Base-by-base conservation (phyloP, 2,113 vertebrate genomes). In the Sisor rabdophorus region DNA sequence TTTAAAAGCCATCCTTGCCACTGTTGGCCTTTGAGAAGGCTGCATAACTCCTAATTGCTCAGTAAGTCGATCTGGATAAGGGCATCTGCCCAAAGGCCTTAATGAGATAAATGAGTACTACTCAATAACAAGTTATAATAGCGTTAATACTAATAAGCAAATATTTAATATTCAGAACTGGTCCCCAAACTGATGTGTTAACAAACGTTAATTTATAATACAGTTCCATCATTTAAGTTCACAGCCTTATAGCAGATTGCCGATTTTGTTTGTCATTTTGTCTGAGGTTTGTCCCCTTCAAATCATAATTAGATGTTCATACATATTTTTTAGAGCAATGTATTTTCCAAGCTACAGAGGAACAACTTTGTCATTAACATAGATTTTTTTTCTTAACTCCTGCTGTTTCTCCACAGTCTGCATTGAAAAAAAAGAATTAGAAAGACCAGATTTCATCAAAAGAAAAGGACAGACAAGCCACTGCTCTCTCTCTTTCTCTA, bases 391-490 rank as follows among this genome's bases (percentile, higher is more conserved):
- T 55, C 75, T 22, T 53, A 82, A 76, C 77, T 75, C 59, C 76
- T 67, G 71, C 76, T 78, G 80, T 78, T 70, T 68, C 47, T n/a
- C 20, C 50, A 24, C 30, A 75, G 50, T 59, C 13, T 65, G 52
- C 11, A 4, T 2, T 36, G 11, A 11, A 26, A 40, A 48, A 40
- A 47, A 32, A 3, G 15, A 20, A 26, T 36, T 17, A 17, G 24
- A 30, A 30, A 65, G 40, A 69, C 54, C 58, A 58, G 30, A 44
- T 48, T 68, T 73, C 48, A 60, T 78, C 72, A 13, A 72, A 72
- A 64, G 22, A 78, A 78, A 78, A 79, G 80, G 76, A 79, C 36
- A 19, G 60, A 71, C 72, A 75, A n/a, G 52, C 26, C 55, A 70
- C 68, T 36, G 48, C 53, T 26, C 48, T 28, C 36, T 70, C 63